A percentile compares a stretch with the other conserved stretches of the same genome.
phyloP scores from a whole-genome alignment of 2,797 vertebrate species.

The Notamacropus eugenii region DNA sequence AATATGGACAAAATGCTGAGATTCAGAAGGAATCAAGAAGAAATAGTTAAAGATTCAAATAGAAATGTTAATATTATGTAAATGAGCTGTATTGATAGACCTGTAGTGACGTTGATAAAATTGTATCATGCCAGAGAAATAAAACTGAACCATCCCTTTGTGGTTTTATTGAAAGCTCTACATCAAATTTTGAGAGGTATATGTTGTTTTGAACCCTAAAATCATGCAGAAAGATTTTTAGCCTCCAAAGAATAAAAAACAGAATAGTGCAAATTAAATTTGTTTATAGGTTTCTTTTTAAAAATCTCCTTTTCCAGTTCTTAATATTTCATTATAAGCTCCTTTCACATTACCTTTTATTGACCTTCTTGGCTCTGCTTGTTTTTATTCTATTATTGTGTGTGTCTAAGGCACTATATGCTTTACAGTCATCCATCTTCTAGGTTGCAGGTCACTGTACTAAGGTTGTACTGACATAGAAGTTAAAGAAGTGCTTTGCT shows the following conservation, averaged over 20 bases:
- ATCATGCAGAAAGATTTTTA: neutral
- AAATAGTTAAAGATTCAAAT: conserved; percentile 7
- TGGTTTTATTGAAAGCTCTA: neutral
- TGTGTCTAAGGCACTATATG: conserved; percentile 64
- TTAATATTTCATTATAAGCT: conserved; percentile 30
- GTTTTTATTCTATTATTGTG: conserved; percentile 77
- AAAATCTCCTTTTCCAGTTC: conserved; percentile 17
- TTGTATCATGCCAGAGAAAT: neutral
- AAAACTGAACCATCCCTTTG: neutral
- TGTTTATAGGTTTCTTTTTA: conserved; percentile 28
- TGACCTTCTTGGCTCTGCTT: conserved; percentile 75
- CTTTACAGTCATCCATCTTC: conserved; percentile 74
- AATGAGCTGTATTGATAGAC: neutral
- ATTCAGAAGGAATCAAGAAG: conserved; percentile 22
- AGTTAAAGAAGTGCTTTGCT: conserved; percentile 79
- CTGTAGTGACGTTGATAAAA: neutral
- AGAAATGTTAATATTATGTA: neutral
- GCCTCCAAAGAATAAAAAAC: neutral
- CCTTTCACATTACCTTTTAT: neutral
- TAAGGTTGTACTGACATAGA: conserved; percentile 77
- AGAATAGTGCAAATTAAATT: neutral
- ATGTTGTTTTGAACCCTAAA: neutral
- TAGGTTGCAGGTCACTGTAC: conserved; percentile 66
- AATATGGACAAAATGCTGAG: conserved; percentile 38
- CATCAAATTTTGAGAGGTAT: neutral